Conservation (phyloP, 1,140 invertebrate genomes). For the Anoplolepis gracilipes region DNA sequence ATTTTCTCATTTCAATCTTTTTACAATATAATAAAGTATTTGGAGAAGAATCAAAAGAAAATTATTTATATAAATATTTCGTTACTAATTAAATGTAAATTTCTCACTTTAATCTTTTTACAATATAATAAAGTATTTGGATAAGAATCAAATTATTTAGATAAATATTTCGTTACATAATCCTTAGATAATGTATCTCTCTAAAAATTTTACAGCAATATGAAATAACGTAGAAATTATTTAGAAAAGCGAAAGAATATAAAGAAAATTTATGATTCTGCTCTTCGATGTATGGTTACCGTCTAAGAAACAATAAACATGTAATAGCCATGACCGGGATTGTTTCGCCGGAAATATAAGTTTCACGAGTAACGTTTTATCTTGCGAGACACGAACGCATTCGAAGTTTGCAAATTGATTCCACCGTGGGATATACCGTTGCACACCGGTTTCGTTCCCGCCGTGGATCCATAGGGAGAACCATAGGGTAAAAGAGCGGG, state of each 20-base stretch:
- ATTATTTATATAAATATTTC: background rate
- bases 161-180: background rate
- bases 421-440: slow-evolving; percentile 30
- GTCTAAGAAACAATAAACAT: background rate
- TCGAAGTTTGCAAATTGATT: slow-evolving; percentile 59
- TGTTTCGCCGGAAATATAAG: slow-evolving; percentile 47
- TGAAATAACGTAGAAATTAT: background rate
- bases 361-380: slow-evolving; percentile 43
- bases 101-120: slow-evolving; percentile 20
- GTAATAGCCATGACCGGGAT: background rate
- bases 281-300: background rate
- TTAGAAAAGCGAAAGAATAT: background rate
- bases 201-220: background rate
- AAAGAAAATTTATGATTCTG: background rate
- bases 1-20: slow-evolving; percentile 21
- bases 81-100: no score
- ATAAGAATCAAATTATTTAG: background rate
- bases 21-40: background rate
- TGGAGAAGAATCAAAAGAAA: background rate
- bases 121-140: background rate
- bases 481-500: background rate
- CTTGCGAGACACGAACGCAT: slow-evolving; percentile 42
- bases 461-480: background rate
- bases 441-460: slow-evolving; percentile 25
- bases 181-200: no score